These are phyloP conservation scores for Chouioia cunea DNA, from an alignment of 2,888 invertebrate species.

Conservation along the genomic window DNA sequence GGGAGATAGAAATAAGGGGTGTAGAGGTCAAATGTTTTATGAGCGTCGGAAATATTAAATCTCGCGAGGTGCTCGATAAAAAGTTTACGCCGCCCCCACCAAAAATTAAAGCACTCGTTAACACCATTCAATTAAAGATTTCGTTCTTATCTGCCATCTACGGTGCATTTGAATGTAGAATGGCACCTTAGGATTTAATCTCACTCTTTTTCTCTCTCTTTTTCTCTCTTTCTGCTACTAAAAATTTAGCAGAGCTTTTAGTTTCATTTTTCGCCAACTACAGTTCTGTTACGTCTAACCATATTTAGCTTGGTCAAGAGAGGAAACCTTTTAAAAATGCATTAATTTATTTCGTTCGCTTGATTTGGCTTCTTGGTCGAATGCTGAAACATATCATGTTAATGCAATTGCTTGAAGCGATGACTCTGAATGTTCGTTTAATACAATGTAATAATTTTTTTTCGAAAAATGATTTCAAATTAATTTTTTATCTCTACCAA, in stretches of 20 bases:
- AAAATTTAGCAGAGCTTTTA: not conserved
- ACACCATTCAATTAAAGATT: slow-evolving; percentile 30
- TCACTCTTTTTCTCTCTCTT: slow-evolving; percentile 1
- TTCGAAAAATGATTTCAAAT: slow-evolving; percentile 10
- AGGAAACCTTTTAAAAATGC: slow-evolving; percentile 19
- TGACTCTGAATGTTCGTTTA: not conserved
- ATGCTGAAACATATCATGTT: too few relatives aligned
- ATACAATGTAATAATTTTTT: slow-evolving; percentile 25
- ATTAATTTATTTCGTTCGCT: slow-evolving; percentile 13
- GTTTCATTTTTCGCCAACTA: not conserved
- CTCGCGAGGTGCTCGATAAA: slow-evolving; percentile 25
- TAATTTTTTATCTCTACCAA: not conserved
- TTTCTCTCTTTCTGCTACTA: not conserved
- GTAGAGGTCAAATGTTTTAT: slow-evolving; percentile 25
- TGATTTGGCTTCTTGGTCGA: too few relatives aligned
- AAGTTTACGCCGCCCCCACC: not conserved
- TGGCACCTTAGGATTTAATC: not conserved
- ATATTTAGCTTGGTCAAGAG: not conserved
- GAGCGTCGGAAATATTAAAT: slow-evolving; percentile 22
- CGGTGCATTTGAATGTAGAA: slow-evolving; percentile 16
- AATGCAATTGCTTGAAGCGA: too few relatives aligned
- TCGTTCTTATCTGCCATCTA: not conserved
- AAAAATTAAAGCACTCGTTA: slow-evolving; percentile 17
- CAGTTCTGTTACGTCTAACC: too few relatives aligned
- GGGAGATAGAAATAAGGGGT: too few relatives aligned